These are phyloP conservation scores for Bothrops alternatus DNA, from an alignment of 2,797 vertebrate genomes.

Conservation along the genomic window DNA sequence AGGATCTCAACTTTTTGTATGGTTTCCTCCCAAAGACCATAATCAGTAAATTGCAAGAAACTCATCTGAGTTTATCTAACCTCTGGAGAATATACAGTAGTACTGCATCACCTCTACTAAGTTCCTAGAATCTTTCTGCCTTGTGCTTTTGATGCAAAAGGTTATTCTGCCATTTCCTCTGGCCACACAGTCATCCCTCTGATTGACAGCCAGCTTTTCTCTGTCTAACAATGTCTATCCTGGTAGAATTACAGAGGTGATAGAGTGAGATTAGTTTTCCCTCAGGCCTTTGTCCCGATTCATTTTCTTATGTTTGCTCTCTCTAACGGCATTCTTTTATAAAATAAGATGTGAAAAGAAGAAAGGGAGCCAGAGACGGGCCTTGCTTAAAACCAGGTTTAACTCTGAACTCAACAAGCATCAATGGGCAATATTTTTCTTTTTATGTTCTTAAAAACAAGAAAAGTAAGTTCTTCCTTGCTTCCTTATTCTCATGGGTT, in stretches of 20 bases:
- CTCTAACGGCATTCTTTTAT: neutral
- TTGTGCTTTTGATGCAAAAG: neutral
- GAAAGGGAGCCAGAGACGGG: neutral
- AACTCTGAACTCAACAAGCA: neutral
- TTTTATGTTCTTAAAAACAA: neutral
- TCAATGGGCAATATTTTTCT: neutral
- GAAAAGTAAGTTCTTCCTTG: neutral
- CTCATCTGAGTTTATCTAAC: constrained; percentile 2
- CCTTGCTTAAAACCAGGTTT: neutral
- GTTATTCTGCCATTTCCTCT: constrained; percentile 2
- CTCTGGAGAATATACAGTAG: neutral
- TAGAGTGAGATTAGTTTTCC: constrained; percentile 30
- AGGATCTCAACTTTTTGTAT: neutral
- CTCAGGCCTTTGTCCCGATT: neutral
- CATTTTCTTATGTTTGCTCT: neutral
- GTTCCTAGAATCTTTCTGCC: neutral
- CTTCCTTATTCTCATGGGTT: neutral
- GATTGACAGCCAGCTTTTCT: constrained; percentile 23
- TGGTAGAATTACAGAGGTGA: constrained; percentile 2
- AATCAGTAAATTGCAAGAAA: constrained; percentile 14
- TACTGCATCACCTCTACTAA: neutral
- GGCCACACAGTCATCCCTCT: neutral
- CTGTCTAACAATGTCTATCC: constrained; percentile 9
- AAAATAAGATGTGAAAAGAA: neutral
- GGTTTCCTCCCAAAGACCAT: constrained; percentile 3